A percentile compares a stretch with the other conserved stretches of the same genome.
phyloP scores from a whole-genome alignment of 2,888 invertebrate genomes.

The Agrotis segetum region DNA sequence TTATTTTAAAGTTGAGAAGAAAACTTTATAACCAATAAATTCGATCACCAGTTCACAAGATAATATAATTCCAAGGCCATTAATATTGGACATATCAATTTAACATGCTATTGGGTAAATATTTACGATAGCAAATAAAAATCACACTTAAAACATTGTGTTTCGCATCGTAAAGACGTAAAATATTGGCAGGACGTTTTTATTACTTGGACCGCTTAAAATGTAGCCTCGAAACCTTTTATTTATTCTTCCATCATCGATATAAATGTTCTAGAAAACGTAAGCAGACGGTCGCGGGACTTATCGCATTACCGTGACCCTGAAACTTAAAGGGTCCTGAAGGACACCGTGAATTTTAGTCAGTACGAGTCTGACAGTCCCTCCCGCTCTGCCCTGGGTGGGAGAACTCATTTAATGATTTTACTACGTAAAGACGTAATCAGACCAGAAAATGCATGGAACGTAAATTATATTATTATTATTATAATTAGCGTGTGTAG shows the following conservation, averaged over 20 bases:
- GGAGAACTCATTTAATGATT: too few species aligned
- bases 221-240: neutral
- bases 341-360: too few species aligned
- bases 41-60: neutral
- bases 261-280: neutral
- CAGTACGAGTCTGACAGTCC: too few species aligned
- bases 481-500: too few species aligned
- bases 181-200: constrained; percentile 49
- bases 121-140: constrained; percentile 58
- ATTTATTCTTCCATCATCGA: neutral
- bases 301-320: too few species aligned
- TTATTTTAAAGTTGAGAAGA: too few species aligned
- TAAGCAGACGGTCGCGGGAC: neutral
- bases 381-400: too few species aligned
- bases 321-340: too few species aligned
- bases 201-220: constrained; percentile 35
- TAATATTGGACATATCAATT: constrained; percentile 6
- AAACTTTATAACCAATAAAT: neutral
- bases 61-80: neutral
- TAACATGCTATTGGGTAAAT: constrained; percentile 19
- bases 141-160: constrained; percentile 36
- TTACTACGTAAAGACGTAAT: too few species aligned
- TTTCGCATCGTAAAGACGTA: constrained; percentile 31
- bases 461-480: too few species aligned
- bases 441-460: too few species aligned